phyloP scores from a whole-genome alignment of 2,113 vertebrate genomes.

The Pica pica region DNA sequence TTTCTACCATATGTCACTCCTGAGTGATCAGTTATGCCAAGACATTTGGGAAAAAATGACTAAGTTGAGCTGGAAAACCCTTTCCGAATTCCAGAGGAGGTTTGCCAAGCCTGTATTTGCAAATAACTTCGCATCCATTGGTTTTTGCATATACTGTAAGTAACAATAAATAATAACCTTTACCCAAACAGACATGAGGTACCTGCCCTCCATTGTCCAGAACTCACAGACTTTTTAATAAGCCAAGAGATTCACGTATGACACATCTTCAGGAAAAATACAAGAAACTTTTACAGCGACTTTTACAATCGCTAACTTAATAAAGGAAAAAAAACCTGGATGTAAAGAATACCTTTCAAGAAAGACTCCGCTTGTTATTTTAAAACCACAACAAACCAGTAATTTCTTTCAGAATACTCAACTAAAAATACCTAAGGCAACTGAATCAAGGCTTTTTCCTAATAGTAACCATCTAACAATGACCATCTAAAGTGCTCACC shows the following conservation, averaged over 20 bases:
- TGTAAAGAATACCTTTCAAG: neutral
- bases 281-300: neutral
- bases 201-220: neutral
- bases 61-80: slow-evolving; percentile 59
- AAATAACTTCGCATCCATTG: neutral
- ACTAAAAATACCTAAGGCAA: neutral
- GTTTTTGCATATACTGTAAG: neutral
- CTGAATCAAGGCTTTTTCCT: neutral
- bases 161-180: neutral
- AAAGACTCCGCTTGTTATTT: neutral
- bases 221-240: neutral
- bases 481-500: neutral
- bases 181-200: neutral
- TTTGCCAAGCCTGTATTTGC: slow-evolving; percentile 45
- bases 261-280: neutral
- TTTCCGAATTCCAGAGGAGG: slow-evolving; percentile 57
- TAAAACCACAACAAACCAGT: neutral
- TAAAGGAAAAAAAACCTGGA: neutral
- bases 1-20: slow-evolving; percentile 81
- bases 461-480: neutral
- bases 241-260: neutral
- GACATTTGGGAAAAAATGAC: slow-evolving; percentile 62
- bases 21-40: slow-evolving; percentile 62
- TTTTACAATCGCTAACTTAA: neutral
- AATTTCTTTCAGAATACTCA: neutral